A percentile compares a stretch with the other conserved stretches of the same genome.
These are phyloP conservation scores for Crepidodera aurea DNA, from an alignment of 2,888 invertebrate species.

Conservation along the genomic window DNA sequence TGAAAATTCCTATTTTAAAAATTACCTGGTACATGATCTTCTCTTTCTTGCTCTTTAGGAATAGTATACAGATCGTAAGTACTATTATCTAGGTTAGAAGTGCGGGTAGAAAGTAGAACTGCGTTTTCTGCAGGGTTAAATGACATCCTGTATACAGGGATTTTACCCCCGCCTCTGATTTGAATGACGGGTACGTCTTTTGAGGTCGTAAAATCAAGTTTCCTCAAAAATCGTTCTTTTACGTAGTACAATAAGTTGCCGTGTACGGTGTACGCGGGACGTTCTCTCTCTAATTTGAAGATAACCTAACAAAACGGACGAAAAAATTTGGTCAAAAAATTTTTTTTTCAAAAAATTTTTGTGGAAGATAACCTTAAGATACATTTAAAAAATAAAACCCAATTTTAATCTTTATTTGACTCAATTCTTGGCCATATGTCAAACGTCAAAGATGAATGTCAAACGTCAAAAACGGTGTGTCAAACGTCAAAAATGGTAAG, in stretches of 20 bases:
- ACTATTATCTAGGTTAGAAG: slow-evolving; percentile 84
- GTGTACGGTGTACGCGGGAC: slow-evolving; percentile 95
- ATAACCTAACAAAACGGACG: slow-evolving; percentile 65
- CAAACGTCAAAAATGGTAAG: too few relatives aligned
- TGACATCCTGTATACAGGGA: slow-evolving; percentile 83
- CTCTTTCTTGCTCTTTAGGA: slow-evolving; percentile 73
- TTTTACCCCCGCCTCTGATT: slow-evolving; percentile 81
- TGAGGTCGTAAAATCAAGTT: slow-evolving; percentile 91
- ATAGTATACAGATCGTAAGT: slow-evolving; percentile 94
- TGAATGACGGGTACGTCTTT: slow-evolving; percentile 95
- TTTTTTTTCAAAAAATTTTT: too few relatives aligned
- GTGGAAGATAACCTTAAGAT: too few relatives aligned
- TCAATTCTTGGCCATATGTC: too few relatives aligned
- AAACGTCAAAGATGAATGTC: too few relatives aligned
- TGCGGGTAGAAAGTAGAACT: slow-evolving; percentile 85
- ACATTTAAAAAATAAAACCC: too few relatives aligned
- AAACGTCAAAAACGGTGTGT: too few relatives aligned
- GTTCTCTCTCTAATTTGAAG: slow-evolving; percentile 90
- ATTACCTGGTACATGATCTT: slow-evolving; percentile 48
- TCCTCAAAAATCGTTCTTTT: slow-evolving; percentile 90
- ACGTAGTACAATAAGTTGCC: slow-evolving; percentile 95
- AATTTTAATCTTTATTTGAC: too few relatives aligned
- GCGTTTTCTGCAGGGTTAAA: slow-evolving; percentile 98
- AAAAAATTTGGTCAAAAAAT: too few relatives aligned
- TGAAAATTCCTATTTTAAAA: too few relatives aligned